A percentile compares a stretch with the other conserved stretches of the same genome.
These are phyloP conservation scores for Aulostomus chinensis DNA, from an alignment of 2,797 vertebrate species.

Conservation along the genomic window DNA sequence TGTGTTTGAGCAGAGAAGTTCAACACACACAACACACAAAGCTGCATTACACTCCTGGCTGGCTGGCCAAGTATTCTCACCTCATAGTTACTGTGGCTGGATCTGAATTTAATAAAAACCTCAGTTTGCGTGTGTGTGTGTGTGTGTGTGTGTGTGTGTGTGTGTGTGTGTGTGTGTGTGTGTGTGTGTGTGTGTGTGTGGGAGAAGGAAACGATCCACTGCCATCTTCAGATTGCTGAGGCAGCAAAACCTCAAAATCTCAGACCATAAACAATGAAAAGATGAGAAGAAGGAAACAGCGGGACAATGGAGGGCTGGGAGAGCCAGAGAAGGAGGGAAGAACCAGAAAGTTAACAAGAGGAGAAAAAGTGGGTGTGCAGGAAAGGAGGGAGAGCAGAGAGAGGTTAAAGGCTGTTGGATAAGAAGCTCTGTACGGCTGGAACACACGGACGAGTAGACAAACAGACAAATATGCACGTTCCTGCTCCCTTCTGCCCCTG, in stretches of 20 bases:
- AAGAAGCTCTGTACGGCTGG: no score
- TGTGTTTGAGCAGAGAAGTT: no score
- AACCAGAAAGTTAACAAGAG: not conserved
- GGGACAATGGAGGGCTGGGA: constrained; percentile 21
- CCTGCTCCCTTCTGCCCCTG: constrained; percentile 32
- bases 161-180: no score
- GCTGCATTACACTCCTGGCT: no score
- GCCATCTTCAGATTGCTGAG: constrained; percentile 39
- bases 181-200: not conserved
- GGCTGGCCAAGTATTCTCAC: no score
- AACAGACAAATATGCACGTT: constrained; percentile 45
- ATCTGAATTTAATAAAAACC: constrained; percentile 15
- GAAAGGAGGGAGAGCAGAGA: constrained; percentile 25
- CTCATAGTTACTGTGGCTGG: not conserved
- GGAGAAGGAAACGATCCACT: constrained; percentile 11
- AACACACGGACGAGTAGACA: constrained; percentile 15
- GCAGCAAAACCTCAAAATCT: constrained; percentile 24
- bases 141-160: not conserved
- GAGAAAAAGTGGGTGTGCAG: not conserved
- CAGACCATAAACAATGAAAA: constrained; percentile 20
- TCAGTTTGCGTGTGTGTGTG: not conserved
- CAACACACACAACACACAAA: constrained; percentile 6
- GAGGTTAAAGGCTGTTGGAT: constrained; percentile 21
- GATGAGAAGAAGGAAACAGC: constrained; percentile 49
- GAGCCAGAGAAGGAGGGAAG: constrained; percentile 11